Conservation (phyloP, 2,797 vertebrate species). For the Spinus pinus region DNA sequence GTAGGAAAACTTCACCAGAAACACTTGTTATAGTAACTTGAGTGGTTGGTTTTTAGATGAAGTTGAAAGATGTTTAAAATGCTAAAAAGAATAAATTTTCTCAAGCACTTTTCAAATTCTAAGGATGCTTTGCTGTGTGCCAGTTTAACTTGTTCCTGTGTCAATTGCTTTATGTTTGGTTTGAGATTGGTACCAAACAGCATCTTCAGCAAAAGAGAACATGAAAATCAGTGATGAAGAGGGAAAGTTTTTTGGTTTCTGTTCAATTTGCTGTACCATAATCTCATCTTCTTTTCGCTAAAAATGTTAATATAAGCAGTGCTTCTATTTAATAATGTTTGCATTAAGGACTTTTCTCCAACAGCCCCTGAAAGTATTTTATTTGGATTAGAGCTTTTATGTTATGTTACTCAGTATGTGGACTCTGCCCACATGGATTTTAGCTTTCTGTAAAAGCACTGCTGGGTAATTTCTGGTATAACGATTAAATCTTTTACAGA, state of each 20-base stretch:
- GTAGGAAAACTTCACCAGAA: neutral
- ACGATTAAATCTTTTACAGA: neutral
- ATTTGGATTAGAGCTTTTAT: neutral
- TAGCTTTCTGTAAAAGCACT: neutral
- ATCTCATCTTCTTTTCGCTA: neutral
- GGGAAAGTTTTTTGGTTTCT: neutral
- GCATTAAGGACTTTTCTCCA: neutral
- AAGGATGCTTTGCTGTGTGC: neutral
- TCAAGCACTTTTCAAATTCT: neutral
- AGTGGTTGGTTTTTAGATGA: neutral
- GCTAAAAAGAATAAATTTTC: neutral
- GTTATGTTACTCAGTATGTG: neutral
- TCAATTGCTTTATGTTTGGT: neutral
- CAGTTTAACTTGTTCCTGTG: neutral
- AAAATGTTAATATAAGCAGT: neutral
- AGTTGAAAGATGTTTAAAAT: neutral
- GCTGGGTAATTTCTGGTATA: constrained; percentile 15
- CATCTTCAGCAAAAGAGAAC: neutral
- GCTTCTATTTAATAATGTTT: neutral
- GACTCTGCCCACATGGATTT: neutral
- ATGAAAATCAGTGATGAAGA: neutral
- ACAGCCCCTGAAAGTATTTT: neutral
- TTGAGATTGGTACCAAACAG: neutral
- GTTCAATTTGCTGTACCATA: neutral
- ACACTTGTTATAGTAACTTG: neutral